A percentile compares a stretch with the other conserved stretches of the same genome.
Conservation (phyloP, 2,113 vertebrate genomes). For the Podocnemis expansa region DNA sequence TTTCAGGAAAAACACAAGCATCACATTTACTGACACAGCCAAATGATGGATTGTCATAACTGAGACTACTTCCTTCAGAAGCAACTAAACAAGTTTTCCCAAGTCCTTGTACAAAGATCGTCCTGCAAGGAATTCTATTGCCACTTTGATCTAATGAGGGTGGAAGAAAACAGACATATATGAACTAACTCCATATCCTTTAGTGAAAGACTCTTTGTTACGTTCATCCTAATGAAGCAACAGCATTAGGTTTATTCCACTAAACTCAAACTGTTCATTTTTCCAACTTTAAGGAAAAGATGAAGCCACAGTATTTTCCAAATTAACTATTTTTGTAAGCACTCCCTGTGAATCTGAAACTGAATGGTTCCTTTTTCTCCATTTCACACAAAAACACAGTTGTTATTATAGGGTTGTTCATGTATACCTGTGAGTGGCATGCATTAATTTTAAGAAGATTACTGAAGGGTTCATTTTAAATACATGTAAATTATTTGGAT, state of each 20-base stretch:
- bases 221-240: neutral
- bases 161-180: constrained; percentile 15
- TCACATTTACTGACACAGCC: neutral
- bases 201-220: neutral
- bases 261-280: neutral
- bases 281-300: neutral
- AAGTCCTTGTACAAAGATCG: neutral
- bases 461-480: neutral
- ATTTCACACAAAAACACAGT: neutral
- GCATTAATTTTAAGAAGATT: neutral
- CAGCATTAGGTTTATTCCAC: neutral
- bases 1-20: neutral
- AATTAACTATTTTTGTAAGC: neutral
- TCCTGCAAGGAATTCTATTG: neutral
- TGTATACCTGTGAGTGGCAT: fast-evolving
- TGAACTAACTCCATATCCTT: neutral
- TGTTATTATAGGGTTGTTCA: neutral
- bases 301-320: neutral
- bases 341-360: neutral
- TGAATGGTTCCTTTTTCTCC: neutral
- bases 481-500: neutral
- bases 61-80: neutral
- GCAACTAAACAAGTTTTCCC: neutral
- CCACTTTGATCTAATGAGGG: neutral
- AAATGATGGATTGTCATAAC: neutral